Base-by-base conservation (phyloP, 2,113 vertebrate genomes). In the Mola mola region DNA sequence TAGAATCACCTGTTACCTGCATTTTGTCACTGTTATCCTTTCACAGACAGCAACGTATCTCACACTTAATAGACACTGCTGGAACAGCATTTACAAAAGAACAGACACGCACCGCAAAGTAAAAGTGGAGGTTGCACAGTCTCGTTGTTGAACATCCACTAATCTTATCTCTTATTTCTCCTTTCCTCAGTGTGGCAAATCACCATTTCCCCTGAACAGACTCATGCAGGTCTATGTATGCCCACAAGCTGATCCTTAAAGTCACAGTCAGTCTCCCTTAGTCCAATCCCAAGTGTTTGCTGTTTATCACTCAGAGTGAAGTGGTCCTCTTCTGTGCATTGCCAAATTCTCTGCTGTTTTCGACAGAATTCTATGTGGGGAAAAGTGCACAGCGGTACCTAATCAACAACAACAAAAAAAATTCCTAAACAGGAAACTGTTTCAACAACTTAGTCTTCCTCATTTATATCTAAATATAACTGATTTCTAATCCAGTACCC, bases 291-390 rank as follows among this genome's bases (percentile, higher is more conserved):
- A 86, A 87, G 85, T 84, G 85, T 76, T 82, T 73, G 68, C 76
- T 89, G 87, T 90, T 89, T 90, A 87, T 88, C 88, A 86, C 83
- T 90, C 85, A 81, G 76, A 86, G 84, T 68, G 70, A 66, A 77
- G 71, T 53, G 70, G 66, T 72, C 72, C 70, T 72, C 68, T 80
- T 80, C 77, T 62, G 70, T 63, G 64, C 68, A 37, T 26, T 33
- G 22, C 53, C 22, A 75, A 55, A 60, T 76, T 66, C 62, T 78
- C 61, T 79, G 64, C 55, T 66, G 41, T 81, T 34, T 84, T 75
- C 50, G 43, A 66, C 33, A 73, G 55, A 59, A 50, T 24, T 17
- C 42, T 40, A 59, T 26, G 66, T 36, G 25, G n/a, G 4, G 38
- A 25, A 29, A 33, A 26, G 37, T n/a, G 37, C 3, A 15, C 6